These are phyloP conservation scores for Cheilosia variabilis DNA, from an alignment of 2,888 invertebrate species.

Conservation along the genomic window DNA sequence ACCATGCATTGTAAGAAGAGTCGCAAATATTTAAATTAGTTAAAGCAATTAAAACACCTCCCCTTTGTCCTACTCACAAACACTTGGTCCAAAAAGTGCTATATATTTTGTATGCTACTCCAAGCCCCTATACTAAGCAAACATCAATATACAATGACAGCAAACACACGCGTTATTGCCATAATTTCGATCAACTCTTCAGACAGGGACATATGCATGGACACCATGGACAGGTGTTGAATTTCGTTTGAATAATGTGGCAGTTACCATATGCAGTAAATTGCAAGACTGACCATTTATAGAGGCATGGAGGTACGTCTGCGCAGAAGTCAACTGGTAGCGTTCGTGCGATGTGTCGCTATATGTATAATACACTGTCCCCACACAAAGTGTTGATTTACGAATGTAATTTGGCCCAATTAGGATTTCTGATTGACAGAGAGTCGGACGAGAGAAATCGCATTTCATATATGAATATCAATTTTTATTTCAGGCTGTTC, in stretches of 20 bases:
- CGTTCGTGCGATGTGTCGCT: background rate
- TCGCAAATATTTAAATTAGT: no score
- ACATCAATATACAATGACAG: background rate
- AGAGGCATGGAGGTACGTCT: background rate
- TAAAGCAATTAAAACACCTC: background rate
- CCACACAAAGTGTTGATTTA: conserved; percentile 18
- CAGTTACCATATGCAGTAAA: conserved; percentile 5
- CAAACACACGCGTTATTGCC: background rate
- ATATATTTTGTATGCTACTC: background rate
- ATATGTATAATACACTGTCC: background rate
- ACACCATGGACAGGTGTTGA: conserved; percentile 29
- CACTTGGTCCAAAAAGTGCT: background rate
- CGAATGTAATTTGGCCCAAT: conserved; percentile 13
- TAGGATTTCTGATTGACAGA: conserved; percentile 19
- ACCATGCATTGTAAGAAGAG: no score
- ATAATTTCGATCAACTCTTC: conserved; percentile 7
- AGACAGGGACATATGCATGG: conserved; percentile 5
- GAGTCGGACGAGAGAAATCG: background rate
- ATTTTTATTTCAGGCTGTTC: background rate
- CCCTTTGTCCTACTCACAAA: background rate
- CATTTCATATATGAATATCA: background rate
- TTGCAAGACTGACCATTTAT: conserved; percentile 1
- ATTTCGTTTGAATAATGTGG: conserved; percentile 19
- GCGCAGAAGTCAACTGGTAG: background rate
- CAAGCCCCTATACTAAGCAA: background rate